A percentile compares a stretch with the other conserved stretches of the same genome.
Conservation (phyloP, 2,113 vertebrate genomes). For the Sinosuthora webbiana region DNA sequence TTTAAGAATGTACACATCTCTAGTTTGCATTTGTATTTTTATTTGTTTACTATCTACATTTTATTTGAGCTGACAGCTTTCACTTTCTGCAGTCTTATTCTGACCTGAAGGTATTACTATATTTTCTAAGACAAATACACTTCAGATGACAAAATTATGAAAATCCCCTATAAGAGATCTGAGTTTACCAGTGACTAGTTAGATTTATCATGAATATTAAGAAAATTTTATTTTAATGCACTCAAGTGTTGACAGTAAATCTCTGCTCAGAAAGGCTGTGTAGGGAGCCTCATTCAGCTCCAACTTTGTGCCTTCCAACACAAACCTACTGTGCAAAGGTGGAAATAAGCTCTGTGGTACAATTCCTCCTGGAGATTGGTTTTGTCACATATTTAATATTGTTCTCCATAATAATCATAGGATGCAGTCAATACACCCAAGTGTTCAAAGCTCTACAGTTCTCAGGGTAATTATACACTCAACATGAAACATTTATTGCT, state of each 20-base stretch:
- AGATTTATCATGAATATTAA: neutral
- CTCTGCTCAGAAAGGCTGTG: neutral
- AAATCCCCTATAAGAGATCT: neutral
- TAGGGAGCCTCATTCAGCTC: neutral
- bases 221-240: neutral
- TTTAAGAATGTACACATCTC: neutral
- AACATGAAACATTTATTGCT: neutral
- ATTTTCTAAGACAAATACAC: neutral
- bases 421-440: neutral
- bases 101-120: neutral
- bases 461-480: neutral
- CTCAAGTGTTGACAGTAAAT: neutral
- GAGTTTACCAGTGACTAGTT: neutral
- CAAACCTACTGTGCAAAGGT: neutral
- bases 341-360: neutral
- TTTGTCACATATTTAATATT: neutral
- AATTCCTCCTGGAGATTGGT: neutral
- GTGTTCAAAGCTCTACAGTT: neutral
- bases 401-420: neutral
- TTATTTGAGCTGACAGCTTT: neutral
- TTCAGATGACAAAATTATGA: neutral
- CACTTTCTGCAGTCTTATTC: neutral
- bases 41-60: neutral
- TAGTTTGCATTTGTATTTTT: neutral
- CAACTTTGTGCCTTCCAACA: neutral